Percentiles rank a stretch among this genome's conserved stretches.
Conservation (phyloP, 2,888 invertebrate species). For the Habrosyne pyritoides region DNA sequence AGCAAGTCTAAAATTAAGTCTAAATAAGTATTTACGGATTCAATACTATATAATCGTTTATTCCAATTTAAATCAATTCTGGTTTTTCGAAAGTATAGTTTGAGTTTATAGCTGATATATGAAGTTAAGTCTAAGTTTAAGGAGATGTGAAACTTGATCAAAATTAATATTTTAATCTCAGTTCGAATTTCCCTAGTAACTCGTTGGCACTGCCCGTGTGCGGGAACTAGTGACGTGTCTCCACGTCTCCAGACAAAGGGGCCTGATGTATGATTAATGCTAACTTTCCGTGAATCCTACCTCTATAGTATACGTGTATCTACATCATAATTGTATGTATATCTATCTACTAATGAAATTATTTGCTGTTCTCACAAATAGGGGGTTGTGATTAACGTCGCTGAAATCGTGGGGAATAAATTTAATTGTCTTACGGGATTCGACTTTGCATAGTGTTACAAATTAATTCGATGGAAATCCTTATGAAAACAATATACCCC, state of each 20-base stretch:
- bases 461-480: constrained; percentile 44
- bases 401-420: constrained; percentile 59
- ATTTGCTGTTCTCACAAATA: constrained; percentile 56
- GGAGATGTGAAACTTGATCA: too few relatives aligned
- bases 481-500: background rate
- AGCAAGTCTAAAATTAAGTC: too few relatives aligned
- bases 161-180: too few relatives aligned
- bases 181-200: constrained; percentile 29
- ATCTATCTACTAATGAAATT: constrained; percentile 69
- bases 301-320: constrained; percentile 23
- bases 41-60: too few relatives aligned
- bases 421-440: constrained; percentile 55
- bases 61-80: too few relatives aligned
- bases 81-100: too few relatives aligned
- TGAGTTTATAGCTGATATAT: too few relatives aligned
- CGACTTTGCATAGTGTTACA: constrained; percentile 52
- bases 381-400: constrained; percentile 64
- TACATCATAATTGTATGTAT: constrained; percentile 39
- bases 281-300: constrained; percentile 51
- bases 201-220: constrained; percentile 27
- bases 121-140: too few relatives aligned
- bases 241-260: constrained; percentile 65
- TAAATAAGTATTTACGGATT: too few relatives aligned
- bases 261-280: constrained; percentile 74
- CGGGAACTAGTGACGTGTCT: constrained; percentile 49